Conservation (phyloP, 2,113 vertebrate genomes). For the Pantherophis guttatus region DNA sequence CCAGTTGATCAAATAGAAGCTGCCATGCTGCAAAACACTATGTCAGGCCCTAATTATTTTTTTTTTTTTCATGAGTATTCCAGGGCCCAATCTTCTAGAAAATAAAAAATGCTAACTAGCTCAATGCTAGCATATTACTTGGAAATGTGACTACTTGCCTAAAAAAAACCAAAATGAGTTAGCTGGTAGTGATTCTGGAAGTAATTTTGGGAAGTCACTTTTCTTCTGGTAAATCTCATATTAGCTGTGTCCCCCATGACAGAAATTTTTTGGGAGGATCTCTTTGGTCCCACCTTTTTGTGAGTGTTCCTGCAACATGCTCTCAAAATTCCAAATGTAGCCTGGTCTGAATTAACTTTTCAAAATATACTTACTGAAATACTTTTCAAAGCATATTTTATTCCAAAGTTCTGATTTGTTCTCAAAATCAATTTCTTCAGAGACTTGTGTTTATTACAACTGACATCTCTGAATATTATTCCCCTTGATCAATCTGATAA, state of each 20-base stretch:
- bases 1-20: background rate
- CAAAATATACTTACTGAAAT: background rate
- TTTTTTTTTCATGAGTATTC: background rate
- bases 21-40: background rate
- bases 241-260: background rate
- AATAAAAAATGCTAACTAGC: background rate
- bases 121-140: background rate
- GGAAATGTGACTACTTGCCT: too few relatives aligned
- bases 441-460: background rate
- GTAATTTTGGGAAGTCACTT: background rate
- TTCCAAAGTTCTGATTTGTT: background rate
- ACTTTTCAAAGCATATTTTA: background rate
- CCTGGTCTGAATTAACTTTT: background rate
- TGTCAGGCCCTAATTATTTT: background rate
- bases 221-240: background rate
- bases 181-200: background rate
- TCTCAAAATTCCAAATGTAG: background rate
- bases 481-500: background rate
- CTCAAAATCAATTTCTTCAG: background rate
- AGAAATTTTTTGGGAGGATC: background rate
- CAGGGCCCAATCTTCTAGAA: background rate
- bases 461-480: background rate
- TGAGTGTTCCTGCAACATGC: background rate
- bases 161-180: background rate
- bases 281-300: background rate